These are phyloP conservation scores for Ectemnius continuus DNA, from an alignment of 2,888 invertebrate species.

Conservation along the genomic window DNA sequence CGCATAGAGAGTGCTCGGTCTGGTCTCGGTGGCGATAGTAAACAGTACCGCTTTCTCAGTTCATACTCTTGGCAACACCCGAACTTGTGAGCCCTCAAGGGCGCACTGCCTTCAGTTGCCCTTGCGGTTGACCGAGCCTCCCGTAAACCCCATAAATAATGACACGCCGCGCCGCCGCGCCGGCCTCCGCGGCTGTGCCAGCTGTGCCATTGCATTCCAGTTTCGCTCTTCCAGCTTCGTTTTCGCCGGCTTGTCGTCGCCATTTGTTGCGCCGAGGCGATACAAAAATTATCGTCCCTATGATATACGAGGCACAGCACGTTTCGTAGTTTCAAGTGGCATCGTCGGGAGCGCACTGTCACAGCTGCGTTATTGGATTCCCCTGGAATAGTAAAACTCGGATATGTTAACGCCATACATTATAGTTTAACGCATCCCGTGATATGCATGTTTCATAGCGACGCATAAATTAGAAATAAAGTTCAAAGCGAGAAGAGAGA, in stretches of 20 bases:
- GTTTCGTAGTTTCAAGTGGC: not conserved
- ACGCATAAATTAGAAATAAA: no score
- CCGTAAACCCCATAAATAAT: constrained; percentile 71
- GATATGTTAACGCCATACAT: constrained; percentile 10
- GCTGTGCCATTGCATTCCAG: constrained; percentile 51
- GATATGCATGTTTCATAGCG: no score
- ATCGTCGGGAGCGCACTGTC: not conserved
- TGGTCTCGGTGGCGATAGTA: constrained; percentile 62
- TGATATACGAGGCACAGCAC: not conserved
- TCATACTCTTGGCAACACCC: constrained; percentile 62
- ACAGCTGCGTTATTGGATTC: not conserved
- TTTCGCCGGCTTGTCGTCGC: constrained; percentile 30
- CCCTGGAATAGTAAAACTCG: not conserved
- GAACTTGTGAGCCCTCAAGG: constrained; percentile 64
- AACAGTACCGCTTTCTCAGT: constrained; percentile 66
- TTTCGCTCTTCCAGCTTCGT: constrained; percentile 47
- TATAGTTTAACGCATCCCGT: not conserved
- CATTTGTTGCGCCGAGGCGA: constrained; percentile 7
- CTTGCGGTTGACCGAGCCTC: constrained; percentile 67
- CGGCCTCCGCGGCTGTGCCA: constrained; percentile 48
- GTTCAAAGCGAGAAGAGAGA: no score
- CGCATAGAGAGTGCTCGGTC: constrained; percentile 59
- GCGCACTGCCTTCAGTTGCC: constrained; percentile 62
- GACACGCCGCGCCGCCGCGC: constrained; percentile 47
- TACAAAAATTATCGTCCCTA: constrained; percentile 1